phyloP scores from a whole-genome alignment of 2,113 vertebrate genomes.

The Zeus faber region DNA sequence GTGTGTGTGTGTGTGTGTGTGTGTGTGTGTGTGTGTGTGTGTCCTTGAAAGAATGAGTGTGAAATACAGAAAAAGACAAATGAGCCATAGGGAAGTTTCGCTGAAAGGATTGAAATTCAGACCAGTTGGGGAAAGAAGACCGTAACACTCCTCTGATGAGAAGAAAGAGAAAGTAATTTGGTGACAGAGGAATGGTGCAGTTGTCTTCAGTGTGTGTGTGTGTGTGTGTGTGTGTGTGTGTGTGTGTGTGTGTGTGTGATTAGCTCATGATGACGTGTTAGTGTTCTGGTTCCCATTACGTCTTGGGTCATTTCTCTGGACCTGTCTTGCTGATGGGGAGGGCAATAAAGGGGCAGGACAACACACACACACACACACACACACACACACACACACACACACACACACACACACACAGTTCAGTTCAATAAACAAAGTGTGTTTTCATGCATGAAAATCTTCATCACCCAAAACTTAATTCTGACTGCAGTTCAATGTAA shows the following conservation, averaged over 20 bases:
- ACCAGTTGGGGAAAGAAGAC: background rate
- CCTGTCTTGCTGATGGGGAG: background rate
- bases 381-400: background rate
- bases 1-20: too few species aligned
- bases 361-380: conserved; percentile 13
- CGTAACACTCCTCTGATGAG: background rate
- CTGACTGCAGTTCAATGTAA: too few species aligned
- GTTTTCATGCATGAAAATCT: background rate
- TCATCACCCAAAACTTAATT: too few species aligned
- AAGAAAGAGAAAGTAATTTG: conserved; percentile 26
- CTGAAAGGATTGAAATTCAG: conserved; percentile 4
- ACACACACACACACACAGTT: background rate
- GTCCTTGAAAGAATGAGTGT: too few species aligned
- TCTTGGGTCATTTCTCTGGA: conserved; percentile 26
- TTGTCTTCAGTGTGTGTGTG: conserved; percentile 32
- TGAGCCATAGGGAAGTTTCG: too few species aligned
- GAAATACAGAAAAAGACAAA: too few species aligned
- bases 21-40: too few species aligned
- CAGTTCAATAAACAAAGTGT: background rate
- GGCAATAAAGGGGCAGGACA: background rate
- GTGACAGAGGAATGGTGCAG: conserved; percentile 27
- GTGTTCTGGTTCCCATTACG: conserved; percentile 50
- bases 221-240: background rate
- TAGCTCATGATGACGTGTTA: conserved; percentile 34
- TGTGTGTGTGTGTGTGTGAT: conserved; percentile 2